Base-by-base conservation (phyloP, 2,113 vertebrate genomes). In the Ailuropoda melanoleuca region DNA sequence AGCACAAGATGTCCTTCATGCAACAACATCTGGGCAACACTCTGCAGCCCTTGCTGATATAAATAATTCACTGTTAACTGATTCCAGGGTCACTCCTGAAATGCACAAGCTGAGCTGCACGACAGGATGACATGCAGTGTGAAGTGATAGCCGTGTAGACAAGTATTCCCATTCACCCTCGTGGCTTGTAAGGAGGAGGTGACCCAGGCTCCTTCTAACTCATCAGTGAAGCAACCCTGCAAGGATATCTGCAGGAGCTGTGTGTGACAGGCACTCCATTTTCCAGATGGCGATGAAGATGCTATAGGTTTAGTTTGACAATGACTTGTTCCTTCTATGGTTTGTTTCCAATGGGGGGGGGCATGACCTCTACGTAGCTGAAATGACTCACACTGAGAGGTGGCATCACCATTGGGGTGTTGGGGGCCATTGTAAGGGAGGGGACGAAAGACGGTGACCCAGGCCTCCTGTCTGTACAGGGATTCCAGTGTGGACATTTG, bases 41-140 rank as follows among this genome's bases (percentile, higher is more conserved):
- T 26, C 87, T 43, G 68, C 23, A 83, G 94, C 96, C 97, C 96
- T 96, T 97, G 97, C 91, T 88, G 93, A 5, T 66, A 97, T 86
- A 92, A 98, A 96, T 97, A 97, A 98, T 97, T 98, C 80, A 89
- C 96, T 66, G 97, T 88, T 97, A 94, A 98, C 93, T 95, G 95
- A 84, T 92, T 98, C 87, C 78, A 81, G 50, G 74, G 97, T 70
- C 96, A 1, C 84, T 98, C 95, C 80, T 84, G 78, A 87, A 60
- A 66, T 55, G 62, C 34, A 4, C 53, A 7, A 12, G 68, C 72
- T 66, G 26, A 66, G 48, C 43, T 56, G 66, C 37, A 37, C 17
- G 72, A 29, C 1, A 83, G 64, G 86, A 34, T 37, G 78, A 15
- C 31, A 39, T 4, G 9, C 81, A 0, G 4, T 0, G 62, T 78